Base-by-base conservation (phyloP, 2,888 invertebrate genomes). In the Tachystola acroxantha region DNA sequence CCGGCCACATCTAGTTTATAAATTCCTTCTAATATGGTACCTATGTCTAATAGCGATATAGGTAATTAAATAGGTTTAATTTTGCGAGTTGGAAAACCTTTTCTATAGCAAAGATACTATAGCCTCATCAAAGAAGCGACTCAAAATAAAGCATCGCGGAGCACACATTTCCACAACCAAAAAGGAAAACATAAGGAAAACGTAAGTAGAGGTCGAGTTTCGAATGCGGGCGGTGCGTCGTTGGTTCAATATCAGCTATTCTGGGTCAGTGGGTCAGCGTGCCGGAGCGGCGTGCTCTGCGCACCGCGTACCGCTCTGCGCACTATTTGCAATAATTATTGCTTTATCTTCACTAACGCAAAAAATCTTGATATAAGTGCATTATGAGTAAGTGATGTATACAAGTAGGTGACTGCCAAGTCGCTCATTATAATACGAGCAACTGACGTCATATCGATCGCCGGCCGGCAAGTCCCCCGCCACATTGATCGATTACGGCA, bases 211-310 rank as follows among this genome's bases (percentile, higher is more conserved):
- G 84, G 84, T 77, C 74, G 77, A 57, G 65, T 77, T 79, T 76
- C 68, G 77, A 73, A 78, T 73, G 71, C 73, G 75, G 72, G 73
- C 67, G 63, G 66, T 71, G 74, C 73, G 76, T 75, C 70, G 72
- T 63, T 61, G 84, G 85, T 85, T 85, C 85, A 85, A 85, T 85
- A 86, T 82, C 84, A 82, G 71, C 68, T 62, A 69, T 81, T 79
- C 79, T 86, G 73, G 85, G 86, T 84, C 73, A 86, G 85, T 86
- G 79, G 84, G 85, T 74, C 85, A 85, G 66, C 67, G 63, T 76
- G 85, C 69, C 80, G 60, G 62, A 61, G 59, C 48, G 57, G 64
- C 65, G 57, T 71, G 54, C 68, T 48, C 58, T 57, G 49, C 56
- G 45, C 54, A 46, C 42, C 47, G 48, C 50, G 38, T 56, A 43